phyloP scores from a whole-genome alignment of 2,113 vertebrate species.

The Microcebus griseorufus region DNA sequence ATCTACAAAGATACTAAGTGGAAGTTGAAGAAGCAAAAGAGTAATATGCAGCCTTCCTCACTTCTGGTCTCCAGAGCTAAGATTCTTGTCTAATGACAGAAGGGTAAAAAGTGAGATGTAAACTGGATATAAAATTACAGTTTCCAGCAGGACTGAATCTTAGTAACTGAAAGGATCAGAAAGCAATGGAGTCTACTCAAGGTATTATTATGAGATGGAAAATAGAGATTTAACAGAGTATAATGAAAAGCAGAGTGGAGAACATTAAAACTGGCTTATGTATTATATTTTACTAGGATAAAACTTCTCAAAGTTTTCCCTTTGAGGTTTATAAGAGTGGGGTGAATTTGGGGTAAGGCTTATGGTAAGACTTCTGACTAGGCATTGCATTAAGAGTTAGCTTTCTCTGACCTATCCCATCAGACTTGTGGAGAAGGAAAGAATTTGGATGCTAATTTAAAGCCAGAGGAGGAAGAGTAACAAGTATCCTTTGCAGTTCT shows the following conservation, averaged over 20 bases:
- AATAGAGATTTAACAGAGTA: background rate
- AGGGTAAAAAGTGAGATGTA: background rate
- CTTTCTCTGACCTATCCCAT: background rate
- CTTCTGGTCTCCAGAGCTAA: background rate
- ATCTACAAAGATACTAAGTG: background rate
- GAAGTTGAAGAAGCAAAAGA: background rate
- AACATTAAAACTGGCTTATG: background rate
- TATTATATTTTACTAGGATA: background rate
- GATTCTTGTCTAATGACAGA: background rate
- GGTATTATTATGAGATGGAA: background rate
- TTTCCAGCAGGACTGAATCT: background rate
- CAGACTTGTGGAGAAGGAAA: background rate
- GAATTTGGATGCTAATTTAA: background rate
- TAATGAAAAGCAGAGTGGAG: background rate
- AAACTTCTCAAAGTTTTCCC: background rate
- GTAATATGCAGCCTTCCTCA: background rate
- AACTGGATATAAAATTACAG: background rate
- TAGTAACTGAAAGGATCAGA: background rate
- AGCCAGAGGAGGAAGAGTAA: background rate
- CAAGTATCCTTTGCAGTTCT: background rate
- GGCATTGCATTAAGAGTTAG: background rate
- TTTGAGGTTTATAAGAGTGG: background rate
- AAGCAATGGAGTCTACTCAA: background rate
- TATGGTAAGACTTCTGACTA: background rate
- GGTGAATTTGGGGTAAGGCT: background rate